A percentile compares a stretch with the other conserved stretches of the same genome.
These are phyloP conservation scores for Scaptomyza reducta DNA, from an alignment of 2,888 invertebrate genomes.

Conservation along the genomic window DNA sequence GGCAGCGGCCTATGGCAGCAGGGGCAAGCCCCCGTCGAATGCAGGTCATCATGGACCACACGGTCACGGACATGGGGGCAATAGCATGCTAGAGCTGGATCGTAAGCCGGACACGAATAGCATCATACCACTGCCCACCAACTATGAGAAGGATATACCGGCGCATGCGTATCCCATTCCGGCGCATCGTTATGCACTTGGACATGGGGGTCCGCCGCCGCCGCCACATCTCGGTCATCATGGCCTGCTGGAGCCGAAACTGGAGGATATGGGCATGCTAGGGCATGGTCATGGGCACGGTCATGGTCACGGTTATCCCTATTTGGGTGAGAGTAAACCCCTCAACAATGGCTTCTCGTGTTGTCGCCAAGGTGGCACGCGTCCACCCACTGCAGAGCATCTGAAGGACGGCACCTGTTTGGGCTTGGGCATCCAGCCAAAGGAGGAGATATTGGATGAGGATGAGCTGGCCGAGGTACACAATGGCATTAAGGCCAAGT, in stretches of 20 bases:
- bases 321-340: constrained; percentile 89
- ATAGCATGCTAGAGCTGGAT: constrained; percentile 81
- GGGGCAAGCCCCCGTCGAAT: constrained; percentile 47
- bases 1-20: constrained; percentile 73
- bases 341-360: constrained; percentile 88
- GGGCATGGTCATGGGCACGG: constrained; percentile 64
- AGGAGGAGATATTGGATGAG: constrained; percentile 88
- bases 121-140: constrained; percentile 83
- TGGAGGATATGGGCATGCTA: constrained; percentile 79
- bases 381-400: constrained; percentile 90
- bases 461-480: constrained; percentile 84
- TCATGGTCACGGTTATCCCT: constrained; percentile 84
- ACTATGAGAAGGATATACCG: constrained; percentile 84
- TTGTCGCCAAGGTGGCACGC: constrained; percentile 90
- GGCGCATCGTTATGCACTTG: constrained; percentile 81
- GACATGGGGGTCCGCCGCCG: constrained; percentile 68
- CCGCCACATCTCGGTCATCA: constrained; percentile 74
- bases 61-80: constrained; percentile 67
- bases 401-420: constrained; percentile 90
- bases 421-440: constrained; percentile 89
- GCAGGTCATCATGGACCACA: constrained; percentile 49
- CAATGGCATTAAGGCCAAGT: constrained; percentile 84
- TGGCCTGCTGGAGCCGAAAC: constrained; percentile 79
- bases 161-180: constrained; percentile 84
- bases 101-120: constrained; percentile 83